phyloP scores from a whole-genome alignment of 2,113 vertebrate species.

The Xiphorhynchus elegans region DNA sequence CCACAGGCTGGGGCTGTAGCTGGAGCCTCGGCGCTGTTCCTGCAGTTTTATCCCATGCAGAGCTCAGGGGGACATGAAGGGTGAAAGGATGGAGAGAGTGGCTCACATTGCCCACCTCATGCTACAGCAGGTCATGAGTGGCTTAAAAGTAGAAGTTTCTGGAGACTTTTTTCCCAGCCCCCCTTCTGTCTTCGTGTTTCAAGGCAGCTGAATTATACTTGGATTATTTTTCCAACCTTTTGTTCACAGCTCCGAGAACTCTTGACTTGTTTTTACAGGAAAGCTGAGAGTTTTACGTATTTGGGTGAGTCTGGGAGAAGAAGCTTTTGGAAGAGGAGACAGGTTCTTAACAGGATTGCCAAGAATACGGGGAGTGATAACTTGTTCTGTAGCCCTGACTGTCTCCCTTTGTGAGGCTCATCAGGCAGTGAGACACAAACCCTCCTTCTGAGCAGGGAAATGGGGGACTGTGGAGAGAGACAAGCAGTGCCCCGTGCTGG shows the following conservation, averaged over 20 bases:
- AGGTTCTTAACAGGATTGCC: neutral
- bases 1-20: neutral
- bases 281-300: neutral
- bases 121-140: neutral
- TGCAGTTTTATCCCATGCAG: neutral
- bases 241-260: neutral
- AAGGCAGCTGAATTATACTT: neutral
- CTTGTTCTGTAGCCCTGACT: neutral
- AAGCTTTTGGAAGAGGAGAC: neutral
- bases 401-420: neutral
- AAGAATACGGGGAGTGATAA: neutral
- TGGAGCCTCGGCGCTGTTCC: accelerated
- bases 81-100: neutral
- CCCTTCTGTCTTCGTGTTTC: neutral
- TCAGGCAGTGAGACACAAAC: neutral
- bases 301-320: neutral
- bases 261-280: constrained; percentile 6
- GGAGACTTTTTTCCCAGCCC: neutral
- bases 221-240: constrained; percentile 29
- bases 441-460: neutral
- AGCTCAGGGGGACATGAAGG: neutral
- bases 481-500: accelerated
- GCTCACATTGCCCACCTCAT: accelerated
- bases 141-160: neutral
- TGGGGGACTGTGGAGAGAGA: neutral